Conservation (phyloP, 2,797 vertebrate genomes). For the Myotis myotis region DNA sequence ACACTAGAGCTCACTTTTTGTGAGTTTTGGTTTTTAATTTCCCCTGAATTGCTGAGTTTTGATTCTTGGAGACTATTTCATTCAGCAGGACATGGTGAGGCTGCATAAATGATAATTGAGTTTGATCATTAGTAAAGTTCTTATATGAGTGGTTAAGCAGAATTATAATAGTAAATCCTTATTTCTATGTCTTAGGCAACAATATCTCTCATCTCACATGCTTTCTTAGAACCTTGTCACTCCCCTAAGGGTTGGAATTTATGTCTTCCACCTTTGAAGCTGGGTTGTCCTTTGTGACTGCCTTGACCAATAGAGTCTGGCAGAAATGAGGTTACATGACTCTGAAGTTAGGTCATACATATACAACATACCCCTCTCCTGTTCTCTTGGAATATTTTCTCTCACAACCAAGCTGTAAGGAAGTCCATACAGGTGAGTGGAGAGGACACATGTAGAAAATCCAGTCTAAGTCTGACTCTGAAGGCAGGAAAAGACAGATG, state of each 20-base stretch:
- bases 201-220: background rate
- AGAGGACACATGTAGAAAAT: background rate
- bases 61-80: background rate
- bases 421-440: background rate
- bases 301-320: background rate
- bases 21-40: conserved; percentile 22
- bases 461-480: background rate
- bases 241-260: background rate
- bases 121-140: background rate
- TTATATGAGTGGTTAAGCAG: background rate
- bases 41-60: background rate
- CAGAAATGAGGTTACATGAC: background rate
- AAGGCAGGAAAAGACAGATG: background rate
- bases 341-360: background rate
- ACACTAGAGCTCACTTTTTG: background rate
- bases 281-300: background rate
- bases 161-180: background rate
- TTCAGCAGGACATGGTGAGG: background rate
- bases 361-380: background rate
- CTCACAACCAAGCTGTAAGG: background rate
- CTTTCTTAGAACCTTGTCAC: background rate
- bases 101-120: background rate
- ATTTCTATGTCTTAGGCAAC: background rate
- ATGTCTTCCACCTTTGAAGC: background rate
- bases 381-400: background rate